Evolutionary conservation across 2,888 invertebrate genomes (phyloP).

Genomic region (Spisula solida): DNA sequence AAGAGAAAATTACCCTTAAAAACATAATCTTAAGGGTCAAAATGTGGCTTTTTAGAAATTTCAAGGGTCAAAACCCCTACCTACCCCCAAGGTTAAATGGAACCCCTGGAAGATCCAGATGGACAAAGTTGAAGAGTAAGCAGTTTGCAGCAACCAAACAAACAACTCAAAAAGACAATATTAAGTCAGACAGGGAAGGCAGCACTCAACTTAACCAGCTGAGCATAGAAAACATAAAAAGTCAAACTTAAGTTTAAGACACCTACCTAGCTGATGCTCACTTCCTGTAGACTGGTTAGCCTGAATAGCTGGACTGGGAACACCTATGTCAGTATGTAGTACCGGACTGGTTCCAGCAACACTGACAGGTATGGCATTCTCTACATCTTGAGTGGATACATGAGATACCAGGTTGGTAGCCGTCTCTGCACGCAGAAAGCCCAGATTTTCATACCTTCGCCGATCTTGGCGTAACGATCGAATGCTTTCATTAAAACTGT

Average conservation of each 20-base stretch:
- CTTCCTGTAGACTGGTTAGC: not conserved
- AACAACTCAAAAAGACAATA: too few species aligned
- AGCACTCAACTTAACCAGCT: too few species aligned
- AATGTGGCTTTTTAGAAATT: too few species aligned
- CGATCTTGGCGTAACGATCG: conserved; percentile 74
- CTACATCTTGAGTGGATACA: conserved; percentile 10
- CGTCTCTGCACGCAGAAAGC: conserved; percentile 38
- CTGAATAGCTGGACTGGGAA: not conserved
- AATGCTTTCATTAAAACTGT: conserved; percentile 78
- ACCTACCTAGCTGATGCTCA: not conserved
- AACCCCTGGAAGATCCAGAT: too few species aligned
- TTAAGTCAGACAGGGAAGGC: too few species aligned
- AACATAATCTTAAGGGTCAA: too few species aligned
- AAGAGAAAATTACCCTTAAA: too few species aligned
- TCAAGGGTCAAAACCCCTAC: too few species aligned
- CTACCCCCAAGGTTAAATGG: too few species aligned
- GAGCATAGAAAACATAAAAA: too few species aligned
- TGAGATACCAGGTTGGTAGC: conserved; percentile 44
- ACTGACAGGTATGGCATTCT: not conserved
- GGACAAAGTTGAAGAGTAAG: too few species aligned
- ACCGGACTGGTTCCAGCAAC: not conserved
- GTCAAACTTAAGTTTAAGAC: not conserved
- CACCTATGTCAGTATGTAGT: not conserved
- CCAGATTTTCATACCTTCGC: conserved; percentile 65
- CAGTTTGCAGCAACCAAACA: too few species aligned